Conservation (phyloP, 2,113 vertebrate species). For the Cyanoderma ruficeps region DNA sequence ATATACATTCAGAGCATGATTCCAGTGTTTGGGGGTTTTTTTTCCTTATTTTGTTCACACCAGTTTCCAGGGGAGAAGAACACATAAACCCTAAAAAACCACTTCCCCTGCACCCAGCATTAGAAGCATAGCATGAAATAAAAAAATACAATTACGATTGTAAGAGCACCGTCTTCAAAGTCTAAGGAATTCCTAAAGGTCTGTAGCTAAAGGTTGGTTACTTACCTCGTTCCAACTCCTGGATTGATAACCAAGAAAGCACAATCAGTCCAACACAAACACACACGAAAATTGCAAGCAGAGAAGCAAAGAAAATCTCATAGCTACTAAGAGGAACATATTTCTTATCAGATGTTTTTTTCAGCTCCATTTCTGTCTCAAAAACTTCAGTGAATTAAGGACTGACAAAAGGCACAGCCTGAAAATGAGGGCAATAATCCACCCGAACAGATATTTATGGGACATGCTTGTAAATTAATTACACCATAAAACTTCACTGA, state of each 20-base stretch:
- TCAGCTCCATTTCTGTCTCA: conserved; percentile 47
- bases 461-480: neutral
- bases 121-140: neutral
- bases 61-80: neutral
- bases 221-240: conserved; percentile 59
- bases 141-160: neutral
- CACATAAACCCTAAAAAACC: neutral
- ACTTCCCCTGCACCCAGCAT: neutral
- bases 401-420: neutral
- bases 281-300: conserved; percentile 40
- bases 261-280: conserved; percentile 65
- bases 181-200: neutral
- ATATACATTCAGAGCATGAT: neutral
- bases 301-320: conserved; percentile 60
- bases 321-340: neutral
- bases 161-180: neutral
- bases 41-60: neutral
- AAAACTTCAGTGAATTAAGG: neutral
- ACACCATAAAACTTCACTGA: conserved; percentile 15
- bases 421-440: neutral
- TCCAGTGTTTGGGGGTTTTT: neutral
- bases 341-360: neutral
- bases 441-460: neutral
- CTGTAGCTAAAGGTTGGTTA: neutral
- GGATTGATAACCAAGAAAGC: conserved; percentile 69